These are phyloP conservation scores for Temnothorax curvispinosus DNA, from an alignment of 1,140 invertebrate genomes.

Conservation along the genomic window DNA sequence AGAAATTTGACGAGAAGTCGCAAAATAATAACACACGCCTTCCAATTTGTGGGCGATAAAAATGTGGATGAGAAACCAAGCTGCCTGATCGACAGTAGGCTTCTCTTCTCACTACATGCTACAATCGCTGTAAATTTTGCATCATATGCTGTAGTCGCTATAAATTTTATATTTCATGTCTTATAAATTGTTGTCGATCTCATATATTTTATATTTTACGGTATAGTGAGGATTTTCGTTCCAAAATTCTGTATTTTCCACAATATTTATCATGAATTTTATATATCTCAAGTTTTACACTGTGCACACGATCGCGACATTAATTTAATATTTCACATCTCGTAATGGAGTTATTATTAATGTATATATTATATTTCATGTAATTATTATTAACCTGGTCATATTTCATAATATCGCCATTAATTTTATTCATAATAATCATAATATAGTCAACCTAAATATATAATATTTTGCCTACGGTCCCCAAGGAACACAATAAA, in stretches of 20 bases:
- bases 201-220: conserved; percentile 9
- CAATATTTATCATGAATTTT: conserved; percentile 3
- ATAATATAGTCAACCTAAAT: not conserved
- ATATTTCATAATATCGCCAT: conserved; percentile 25
- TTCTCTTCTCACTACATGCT: not conserved
- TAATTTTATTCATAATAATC: conserved; percentile 20
- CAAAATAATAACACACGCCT: not conserved
- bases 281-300: not conserved
- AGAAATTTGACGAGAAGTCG: not conserved
- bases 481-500: not conserved
- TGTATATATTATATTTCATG: conserved; percentile 23
- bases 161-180: not conserved
- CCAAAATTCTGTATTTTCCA: not conserved
- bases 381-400: conserved; percentile 3
- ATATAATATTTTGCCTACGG: not conserved
- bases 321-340: conserved; percentile 23
- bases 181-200: not conserved
- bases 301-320: not conserved
- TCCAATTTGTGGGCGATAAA: not conserved
- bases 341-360: not conserved
- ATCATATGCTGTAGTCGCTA: not conserved
- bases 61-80: not conserved
- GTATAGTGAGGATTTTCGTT: not conserved
- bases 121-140: not conserved
- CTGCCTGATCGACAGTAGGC: not conserved